These are phyloP conservation scores for Myiotriccus ornatus DNA, from an alignment of 2,797 vertebrate genomes.

Conservation along the genomic window DNA sequence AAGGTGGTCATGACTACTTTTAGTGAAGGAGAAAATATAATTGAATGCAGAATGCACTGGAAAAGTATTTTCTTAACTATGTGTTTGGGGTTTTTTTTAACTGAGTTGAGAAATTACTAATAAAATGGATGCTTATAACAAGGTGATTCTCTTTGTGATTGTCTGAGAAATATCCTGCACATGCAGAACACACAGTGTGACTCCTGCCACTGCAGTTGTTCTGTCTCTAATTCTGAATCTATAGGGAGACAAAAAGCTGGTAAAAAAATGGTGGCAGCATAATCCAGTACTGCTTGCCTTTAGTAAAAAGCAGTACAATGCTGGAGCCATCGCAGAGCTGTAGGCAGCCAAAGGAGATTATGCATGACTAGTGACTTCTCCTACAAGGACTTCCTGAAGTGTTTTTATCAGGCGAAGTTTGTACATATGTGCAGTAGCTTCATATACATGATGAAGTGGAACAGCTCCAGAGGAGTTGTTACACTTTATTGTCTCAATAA, in stretches of 20 bases:
- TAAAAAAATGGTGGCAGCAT: background rate
- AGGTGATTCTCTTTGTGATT: background rate
- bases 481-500: constrained; percentile 69
- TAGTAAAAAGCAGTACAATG: background rate
- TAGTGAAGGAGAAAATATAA: background rate
- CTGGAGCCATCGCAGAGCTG: background rate
- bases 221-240: background rate
- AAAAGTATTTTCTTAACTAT: background rate
- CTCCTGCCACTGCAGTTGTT: background rate
- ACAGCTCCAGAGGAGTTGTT: constrained; percentile 59
- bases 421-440: constrained; percentile 7
- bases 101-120: background rate
- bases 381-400: constrained; percentile 26
- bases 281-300: background rate
- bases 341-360: constrained; percentile 14
- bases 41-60: background rate
- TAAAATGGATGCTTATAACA: background rate
- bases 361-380: background rate
- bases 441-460: constrained; percentile 57
- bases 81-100: background rate
- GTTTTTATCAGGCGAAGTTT: constrained; percentile 41
- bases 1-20: background rate
- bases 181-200: background rate
- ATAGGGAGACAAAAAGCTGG: constrained; percentile 3
- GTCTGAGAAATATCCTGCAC: background rate